phyloP scores from a whole-genome alignment of 1,140 invertebrate species.

The Uloborus diversus region DNA sequence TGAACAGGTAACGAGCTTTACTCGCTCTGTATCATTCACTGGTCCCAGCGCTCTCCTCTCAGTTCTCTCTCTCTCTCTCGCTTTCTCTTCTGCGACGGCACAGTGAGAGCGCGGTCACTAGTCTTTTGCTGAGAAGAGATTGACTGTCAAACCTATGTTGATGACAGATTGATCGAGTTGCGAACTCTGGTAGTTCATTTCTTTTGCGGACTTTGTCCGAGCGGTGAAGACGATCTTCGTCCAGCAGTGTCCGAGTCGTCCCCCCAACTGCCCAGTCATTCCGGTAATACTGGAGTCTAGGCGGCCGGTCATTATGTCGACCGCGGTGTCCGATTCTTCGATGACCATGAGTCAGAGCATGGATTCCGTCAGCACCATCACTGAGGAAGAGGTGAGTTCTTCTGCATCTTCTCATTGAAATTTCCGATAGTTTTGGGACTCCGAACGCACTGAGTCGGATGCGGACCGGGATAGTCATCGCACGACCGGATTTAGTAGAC shows the following conservation, averaged over 20 bases:
- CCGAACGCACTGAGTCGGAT: too few species aligned
- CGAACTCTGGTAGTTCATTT: too few species aligned
- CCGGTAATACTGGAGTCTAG: constrained; percentile 37
- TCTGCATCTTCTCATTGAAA: neutral
- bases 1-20: constrained; percentile 25
- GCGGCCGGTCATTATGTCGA: constrained; percentile 54
- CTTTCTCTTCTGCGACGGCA: neutral
- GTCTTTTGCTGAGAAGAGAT: neutral
- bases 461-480: too few species aligned
- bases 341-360: constrained; percentile 81
- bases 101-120: neutral
- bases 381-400: constrained; percentile 84
- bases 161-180: neutral
- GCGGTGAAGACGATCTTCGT: too few species aligned
- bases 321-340: constrained; percentile 50
- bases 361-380: constrained; percentile 91
- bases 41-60: neutral
- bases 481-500: too few species aligned
- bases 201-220: too few species aligned
- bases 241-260: too few species aligned
- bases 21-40: too few species aligned
- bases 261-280: constrained; percentile 51
- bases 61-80: neutral
- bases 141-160: too few species aligned
- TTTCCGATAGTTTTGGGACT: too few species aligned